These are phyloP conservation scores for Drosophila subpulchrella DNA, from an alignment of 1,140 invertebrate species.

Conservation along the genomic window DNA sequence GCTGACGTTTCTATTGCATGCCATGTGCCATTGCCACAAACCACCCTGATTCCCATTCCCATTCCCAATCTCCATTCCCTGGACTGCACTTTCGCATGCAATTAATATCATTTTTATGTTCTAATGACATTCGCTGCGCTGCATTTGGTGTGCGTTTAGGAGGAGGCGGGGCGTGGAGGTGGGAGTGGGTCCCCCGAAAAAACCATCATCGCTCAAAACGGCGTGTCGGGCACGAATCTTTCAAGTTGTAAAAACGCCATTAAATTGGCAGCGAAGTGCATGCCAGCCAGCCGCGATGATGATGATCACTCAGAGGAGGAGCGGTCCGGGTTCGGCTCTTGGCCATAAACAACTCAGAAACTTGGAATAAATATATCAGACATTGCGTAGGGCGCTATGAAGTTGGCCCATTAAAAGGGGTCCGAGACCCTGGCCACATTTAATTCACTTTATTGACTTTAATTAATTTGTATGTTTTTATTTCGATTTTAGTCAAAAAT, in stretches of 20 bases:
- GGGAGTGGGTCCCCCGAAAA: slow-evolving; percentile 19
- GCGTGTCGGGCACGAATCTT: slow-evolving; percentile 82
- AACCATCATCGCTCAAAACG: slow-evolving; percentile 78
- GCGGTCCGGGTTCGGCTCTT: slow-evolving; percentile 4
- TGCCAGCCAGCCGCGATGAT: slow-evolving; percentile 50
- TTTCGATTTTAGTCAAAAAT: slow-evolving; percentile 70
- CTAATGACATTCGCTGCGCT: slow-evolving; percentile 83
- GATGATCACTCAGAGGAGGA: slow-evolving; percentile 35
- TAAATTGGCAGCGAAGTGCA: slow-evolving; percentile 83
- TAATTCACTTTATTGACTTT: slow-evolving; percentile 73
- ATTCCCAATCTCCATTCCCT: slow-evolving; percentile 2
- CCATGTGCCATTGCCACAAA: slow-evolving; percentile 14
- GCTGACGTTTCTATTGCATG: slow-evolving; percentile 77
- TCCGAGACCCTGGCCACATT: slow-evolving; percentile 40
- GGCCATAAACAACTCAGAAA: slow-evolving; percentile 49
- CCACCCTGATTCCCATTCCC: slow-evolving; percentile 6
- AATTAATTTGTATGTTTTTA: slow-evolving; percentile 84
- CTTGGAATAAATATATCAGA: not conserved
- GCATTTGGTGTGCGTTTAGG: slow-evolving; percentile 78
- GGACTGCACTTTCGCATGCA: slow-evolving; percentile 73
- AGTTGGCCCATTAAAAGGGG: slow-evolving; percentile 62
- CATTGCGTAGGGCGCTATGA: slow-evolving; percentile 56
- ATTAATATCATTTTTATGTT: slow-evolving; percentile 84
- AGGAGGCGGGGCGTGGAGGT: not conserved
- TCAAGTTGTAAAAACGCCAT: slow-evolving; percentile 83